Percentiles rank a stretch among this genome's conserved stretches.
phyloP scores from a whole-genome alignment of 1,140 invertebrate genomes.

The Tribolium castaneum region DNA sequence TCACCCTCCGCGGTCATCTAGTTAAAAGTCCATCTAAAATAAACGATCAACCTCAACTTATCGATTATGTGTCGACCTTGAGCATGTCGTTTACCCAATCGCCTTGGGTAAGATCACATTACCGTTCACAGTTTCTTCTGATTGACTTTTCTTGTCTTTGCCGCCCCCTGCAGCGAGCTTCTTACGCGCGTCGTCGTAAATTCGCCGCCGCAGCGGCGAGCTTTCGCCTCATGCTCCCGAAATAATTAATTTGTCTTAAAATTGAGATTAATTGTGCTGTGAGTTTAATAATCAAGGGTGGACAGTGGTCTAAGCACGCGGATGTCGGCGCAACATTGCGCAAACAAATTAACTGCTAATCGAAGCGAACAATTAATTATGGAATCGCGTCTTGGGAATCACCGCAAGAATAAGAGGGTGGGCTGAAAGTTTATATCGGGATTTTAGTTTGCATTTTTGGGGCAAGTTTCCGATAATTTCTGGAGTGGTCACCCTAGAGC shows the following conservation, averaged over 20 bases:
- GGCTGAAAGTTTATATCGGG: constrained; percentile 24
- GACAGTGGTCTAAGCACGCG: constrained; percentile 26
- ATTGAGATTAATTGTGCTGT: constrained; percentile 26
- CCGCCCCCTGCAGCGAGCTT: not conserved
- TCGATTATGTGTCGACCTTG: constrained; percentile 14
- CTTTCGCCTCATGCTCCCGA: not conserved
- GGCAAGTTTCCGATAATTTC: constrained; percentile 50
- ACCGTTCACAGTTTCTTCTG: constrained; percentile 35
- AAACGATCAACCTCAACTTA: constrained; percentile 26
- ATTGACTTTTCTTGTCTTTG: constrained; percentile 38
- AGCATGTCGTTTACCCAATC: constrained; percentile 18
- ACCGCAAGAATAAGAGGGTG: constrained; percentile 9
- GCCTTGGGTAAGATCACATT: constrained; percentile 33
- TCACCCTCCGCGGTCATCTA: constrained; percentile 48
- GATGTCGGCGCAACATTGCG: constrained; percentile 8
- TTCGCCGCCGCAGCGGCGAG: constrained; percentile 4
- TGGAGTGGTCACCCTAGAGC: constrained; percentile 53
- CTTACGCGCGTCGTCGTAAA: constrained; percentile 13
- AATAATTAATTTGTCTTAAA: constrained; percentile 38
- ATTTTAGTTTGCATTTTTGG: constrained; percentile 14
- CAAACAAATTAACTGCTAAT: constrained; percentile 28
- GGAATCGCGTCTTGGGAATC: constrained; percentile 20
- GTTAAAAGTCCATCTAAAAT: constrained; percentile 44
- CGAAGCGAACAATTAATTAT: constrained; percentile 34
- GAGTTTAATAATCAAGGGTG: constrained; percentile 41